Evolutionary conservation across 1,140 invertebrate genomes (phyloP), one percentile per base, ranked within the genome.

Genomic region (Eurosta solidaginis): DNA sequence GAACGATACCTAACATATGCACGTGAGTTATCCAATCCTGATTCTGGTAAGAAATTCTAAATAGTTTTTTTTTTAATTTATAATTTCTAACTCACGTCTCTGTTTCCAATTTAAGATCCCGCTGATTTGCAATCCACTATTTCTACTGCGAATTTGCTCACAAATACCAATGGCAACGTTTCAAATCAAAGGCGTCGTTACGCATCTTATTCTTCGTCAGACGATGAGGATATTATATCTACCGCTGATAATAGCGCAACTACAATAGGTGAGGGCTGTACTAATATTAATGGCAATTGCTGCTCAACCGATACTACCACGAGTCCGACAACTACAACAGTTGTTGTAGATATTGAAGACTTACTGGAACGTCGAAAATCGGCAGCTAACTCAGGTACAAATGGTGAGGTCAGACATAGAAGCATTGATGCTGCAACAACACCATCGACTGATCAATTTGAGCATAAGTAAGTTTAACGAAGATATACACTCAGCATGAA

Each of bases 341-440:
- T 88, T 12, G 84, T 92, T 3, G 88, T 91, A 3, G 93, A 94
- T 82, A 94, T 94, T 25, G 93, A 94, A 87, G 93, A 95, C 88
- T 87, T 94, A n/a, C 76, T 90, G 7, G 89, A 87, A 84, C 86
- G 79, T 59, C 82, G 75, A 7, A 83, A 79, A 54, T 74, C 68
- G 54, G 76, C 78, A 3, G 54, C 82, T 78, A 4, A 77, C 50
- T 63, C 42, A 9, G 33, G 33, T 40, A n/a, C 59, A 20, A 33
- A 68, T 20, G 12, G 27, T 27, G 17, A 1, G 17, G 17, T 7
- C 9, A 29, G 59, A 10, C 33, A 68, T 9, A 36, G 59, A 40
- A 68, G 17, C n/a, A 6, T 20, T 2, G 49, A 75, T 63, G 50
- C 6, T 4, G 81, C 45, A 54, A 73, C 47, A 1, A 77, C 54